phyloP scores from a whole-genome alignment of 2,888 invertebrate species.

The Temnothorax unifasciatus region DNA sequence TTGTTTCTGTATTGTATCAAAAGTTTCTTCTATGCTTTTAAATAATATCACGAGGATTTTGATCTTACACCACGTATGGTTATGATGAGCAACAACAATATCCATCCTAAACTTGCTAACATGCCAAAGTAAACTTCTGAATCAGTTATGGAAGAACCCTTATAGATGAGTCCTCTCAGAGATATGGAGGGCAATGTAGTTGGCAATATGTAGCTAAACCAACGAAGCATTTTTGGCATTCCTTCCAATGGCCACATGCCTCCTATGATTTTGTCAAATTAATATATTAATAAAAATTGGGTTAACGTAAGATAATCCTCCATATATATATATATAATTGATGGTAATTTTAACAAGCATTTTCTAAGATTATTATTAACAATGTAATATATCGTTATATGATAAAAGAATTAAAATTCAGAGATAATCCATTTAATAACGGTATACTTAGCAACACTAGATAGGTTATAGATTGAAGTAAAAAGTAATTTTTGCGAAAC shows the following conservation, averaged over 20 bases:
- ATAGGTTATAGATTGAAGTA: not conserved
- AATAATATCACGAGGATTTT: constrained; percentile 74
- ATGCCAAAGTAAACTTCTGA: constrained; percentile 92
- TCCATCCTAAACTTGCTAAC: constrained; percentile 90
- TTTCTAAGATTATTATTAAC: not conserved
- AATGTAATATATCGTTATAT: not conserved
- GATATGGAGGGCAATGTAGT: constrained; percentile 93
- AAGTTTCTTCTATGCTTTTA: not conserved
- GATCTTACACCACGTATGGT: constrained; percentile 88
- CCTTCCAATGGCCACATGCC: constrained; percentile 91
- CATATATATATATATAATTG: too few relatives aligned
- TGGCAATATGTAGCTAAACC: constrained; percentile 90
- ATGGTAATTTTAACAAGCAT: not conserved
- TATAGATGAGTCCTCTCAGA: constrained; percentile 91
- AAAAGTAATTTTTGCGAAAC: not conserved
- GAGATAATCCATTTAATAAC: not conserved
- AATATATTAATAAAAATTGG: constrained; percentile 21
- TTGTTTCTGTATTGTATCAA: not conserved
- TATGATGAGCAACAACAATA: constrained; percentile 87
- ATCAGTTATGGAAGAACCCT: constrained; percentile 91
- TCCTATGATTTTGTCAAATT: constrained; percentile 85
- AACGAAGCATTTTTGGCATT: constrained; percentile 89
- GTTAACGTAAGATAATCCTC: not conserved
- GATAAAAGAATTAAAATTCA: not conserved
- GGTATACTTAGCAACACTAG: not conserved